phyloP scores from a whole-genome alignment of 2,113 vertebrate genomes.

The Onychostruthus taczanowskii region DNA sequence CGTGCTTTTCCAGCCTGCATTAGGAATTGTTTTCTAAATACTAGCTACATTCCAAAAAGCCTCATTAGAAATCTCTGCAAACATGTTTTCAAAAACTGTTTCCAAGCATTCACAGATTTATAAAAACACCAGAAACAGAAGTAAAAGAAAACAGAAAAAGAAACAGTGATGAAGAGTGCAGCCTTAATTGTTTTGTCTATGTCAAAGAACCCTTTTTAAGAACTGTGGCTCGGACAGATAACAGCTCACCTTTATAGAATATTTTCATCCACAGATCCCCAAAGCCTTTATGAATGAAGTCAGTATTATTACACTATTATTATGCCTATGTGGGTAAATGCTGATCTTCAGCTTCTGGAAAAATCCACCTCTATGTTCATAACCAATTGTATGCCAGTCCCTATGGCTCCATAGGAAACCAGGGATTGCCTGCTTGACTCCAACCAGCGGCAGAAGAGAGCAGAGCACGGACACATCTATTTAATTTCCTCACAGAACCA shows the following conservation, averaged over 20 bases:
- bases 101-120: not conserved
- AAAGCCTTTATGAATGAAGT: not conserved
- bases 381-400: no score
- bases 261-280: not conserved
- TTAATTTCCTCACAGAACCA: not conserved
- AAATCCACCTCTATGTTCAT: not conserved
- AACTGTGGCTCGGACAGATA: not conserved
- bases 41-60: slow-evolving; percentile 7
- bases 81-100: not conserved
- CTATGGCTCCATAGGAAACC: not conserved
- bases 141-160: not conserved
- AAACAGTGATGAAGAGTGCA: not conserved
- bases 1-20: not conserved
- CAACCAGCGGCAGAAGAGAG: not conserved
- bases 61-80: not conserved
- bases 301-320: not conserved
- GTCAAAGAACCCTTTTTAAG: not conserved
- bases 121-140: not conserved
- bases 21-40: not conserved
- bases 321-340: not conserved
- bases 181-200: not conserved
- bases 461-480: not conserved
- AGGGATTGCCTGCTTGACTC: not conserved
- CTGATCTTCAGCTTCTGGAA: not conserved
- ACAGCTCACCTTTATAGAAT: not conserved